Base-by-base conservation (phyloP, 2,797 vertebrate genomes). In the Danio kyathit region DNA sequence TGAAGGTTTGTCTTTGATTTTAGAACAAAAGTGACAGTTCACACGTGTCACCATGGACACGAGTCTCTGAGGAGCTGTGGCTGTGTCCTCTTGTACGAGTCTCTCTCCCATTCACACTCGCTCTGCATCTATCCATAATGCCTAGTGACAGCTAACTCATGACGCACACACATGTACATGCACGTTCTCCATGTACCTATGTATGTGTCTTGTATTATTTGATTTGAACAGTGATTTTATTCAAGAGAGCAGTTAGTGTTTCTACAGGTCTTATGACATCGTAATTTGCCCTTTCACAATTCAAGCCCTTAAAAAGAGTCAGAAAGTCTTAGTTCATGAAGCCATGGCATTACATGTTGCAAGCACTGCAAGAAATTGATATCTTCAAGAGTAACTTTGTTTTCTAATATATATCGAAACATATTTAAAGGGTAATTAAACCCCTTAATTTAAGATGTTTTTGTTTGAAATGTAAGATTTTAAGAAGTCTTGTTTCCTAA, bases 11-110 rank as follows among this genome's bases (percentile, higher is more conserved):
- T 38, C 67, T 77, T 69, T 71, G 67, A 77, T 75, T 54, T 54
- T 64, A 71, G 75, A 80, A 61, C 70, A 81, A 70, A 79, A 81
- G 56, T 86, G 83, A 78, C 73, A 59, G 84, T 74, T 72, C 73
- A 72, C 81, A 83, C 64, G 51, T 84, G 85, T 86, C 83, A 82
- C 85, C 85, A 86, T 86, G 85, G 85, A 82, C 74, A 84, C 69
- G 5, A 77, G 70, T 82, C 74, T 84, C 77, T 76, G 72, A 80
- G 80, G 76, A 79, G 29, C 67, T 21, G 57, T 84, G 76, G 80
- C 64, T 74, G 74, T 82, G 80, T 82, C 74, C 72, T 65, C 65
- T 79, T 73, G 21, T 16, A 65, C 71, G 52, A 82, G 69, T 71
- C 83, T 59, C 64, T 76, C 71, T 75, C 60, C 52, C 61, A 83